phyloP scores from a whole-genome alignment of 2,113 vertebrate species.

The Eudorcas thomsonii region DNA sequence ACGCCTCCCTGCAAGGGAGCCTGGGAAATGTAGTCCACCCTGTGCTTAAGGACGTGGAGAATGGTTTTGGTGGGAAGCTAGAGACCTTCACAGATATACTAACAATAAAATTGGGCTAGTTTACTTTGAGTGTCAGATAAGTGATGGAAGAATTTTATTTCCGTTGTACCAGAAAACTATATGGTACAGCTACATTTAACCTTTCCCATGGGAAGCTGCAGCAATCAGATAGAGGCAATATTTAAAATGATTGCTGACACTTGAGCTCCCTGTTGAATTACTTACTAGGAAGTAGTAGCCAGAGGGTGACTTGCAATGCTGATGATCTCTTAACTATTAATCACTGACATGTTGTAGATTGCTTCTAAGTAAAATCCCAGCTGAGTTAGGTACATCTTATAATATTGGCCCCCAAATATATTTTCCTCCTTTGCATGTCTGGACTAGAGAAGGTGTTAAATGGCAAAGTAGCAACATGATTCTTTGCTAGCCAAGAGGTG shows the following conservation, averaged over 20 bases:
- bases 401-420: conserved; percentile 30
- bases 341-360: conserved; percentile 52
- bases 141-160: conserved; percentile 26
- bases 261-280: conserved; percentile 31
- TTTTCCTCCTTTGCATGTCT: conserved; percentile 43
- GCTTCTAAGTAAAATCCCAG: conserved; percentile 60
- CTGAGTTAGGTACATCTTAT: conserved; percentile 21
- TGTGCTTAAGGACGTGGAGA: background rate
- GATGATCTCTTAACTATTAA: conserved; percentile 66
- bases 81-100: background rate
- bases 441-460: conserved; percentile 32
- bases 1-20: background rate
- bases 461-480: conserved; percentile 36
- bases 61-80: background rate
- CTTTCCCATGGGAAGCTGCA: background rate
- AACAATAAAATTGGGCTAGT: background rate
- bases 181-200: background rate
- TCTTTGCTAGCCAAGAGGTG: conserved; percentile 2
- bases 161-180: background rate
- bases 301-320: conserved; percentile 31
- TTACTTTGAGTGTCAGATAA: background rate
- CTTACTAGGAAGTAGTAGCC: conserved; percentile 52
- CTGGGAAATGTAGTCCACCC: background rate
- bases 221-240: conserved; percentile 1
- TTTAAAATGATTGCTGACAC: conserved; percentile 40